Evolutionary conservation across 2,113 vertebrate species (phyloP).

Genomic region (Myrmophylax atrothorax): DNA sequence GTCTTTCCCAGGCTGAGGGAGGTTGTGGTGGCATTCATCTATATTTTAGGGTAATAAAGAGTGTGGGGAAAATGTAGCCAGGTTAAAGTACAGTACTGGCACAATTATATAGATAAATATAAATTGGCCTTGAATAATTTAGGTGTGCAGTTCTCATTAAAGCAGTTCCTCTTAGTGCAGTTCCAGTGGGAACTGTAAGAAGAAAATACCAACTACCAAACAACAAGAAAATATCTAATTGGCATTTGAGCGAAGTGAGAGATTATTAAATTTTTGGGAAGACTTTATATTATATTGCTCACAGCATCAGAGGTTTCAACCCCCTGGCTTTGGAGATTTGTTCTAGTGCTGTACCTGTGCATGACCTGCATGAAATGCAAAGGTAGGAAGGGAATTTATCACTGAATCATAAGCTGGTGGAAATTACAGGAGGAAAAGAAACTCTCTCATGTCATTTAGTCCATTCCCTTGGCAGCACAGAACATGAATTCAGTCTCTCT

Average conservation of each 20-base stretch:
- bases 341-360: background rate
- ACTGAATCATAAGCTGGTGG: background rate
- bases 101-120: background rate
- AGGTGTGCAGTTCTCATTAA: background rate
- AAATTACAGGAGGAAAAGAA: conserved; percentile 1
- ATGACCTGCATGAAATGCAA: background rate
- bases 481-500: background rate
- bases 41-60: background rate
- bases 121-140: background rate
- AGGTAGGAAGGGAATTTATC: background rate
- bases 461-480: background rate
- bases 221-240: background rate
- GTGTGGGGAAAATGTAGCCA: background rate
- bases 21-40: background rate
- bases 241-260: background rate
- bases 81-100: background rate
- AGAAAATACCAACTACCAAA: background rate
- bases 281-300: background rate
- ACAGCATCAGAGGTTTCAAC: background rate
- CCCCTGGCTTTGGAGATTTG: background rate
- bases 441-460: background rate
- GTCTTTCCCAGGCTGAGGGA: background rate
- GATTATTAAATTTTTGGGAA: background rate
- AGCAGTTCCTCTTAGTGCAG: background rate
- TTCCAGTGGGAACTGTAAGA: background rate